Evolutionary conservation across 2,888 invertebrate species (phyloP).

Genomic region (Anodontia alba): DNA sequence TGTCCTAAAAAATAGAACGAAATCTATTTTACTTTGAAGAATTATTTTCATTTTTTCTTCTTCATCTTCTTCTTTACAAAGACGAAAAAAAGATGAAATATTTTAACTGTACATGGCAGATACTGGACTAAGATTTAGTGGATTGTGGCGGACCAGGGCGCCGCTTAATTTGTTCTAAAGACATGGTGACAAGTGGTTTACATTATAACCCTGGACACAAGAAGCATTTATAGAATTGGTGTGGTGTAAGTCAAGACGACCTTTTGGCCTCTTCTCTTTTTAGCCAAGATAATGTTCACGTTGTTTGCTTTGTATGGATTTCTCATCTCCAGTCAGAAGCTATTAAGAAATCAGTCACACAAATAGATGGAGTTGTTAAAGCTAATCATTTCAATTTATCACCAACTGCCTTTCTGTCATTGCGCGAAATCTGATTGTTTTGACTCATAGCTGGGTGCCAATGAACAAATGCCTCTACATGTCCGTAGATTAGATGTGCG

Average conservation of each 20-base stretch:
- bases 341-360: slow-evolving; percentile 14
- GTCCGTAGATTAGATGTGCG: neutral
- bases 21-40: too few species aligned
- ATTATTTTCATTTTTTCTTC: too few species aligned
- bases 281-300: neutral
- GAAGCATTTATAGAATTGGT: slow-evolving; percentile 2
- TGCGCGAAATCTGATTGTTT: slow-evolving; percentile 3
- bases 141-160: too few species aligned
- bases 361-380: neutral
- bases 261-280: neutral
- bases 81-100: too few species aligned
- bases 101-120: too few species aligned
- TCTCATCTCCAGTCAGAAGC: slow-evolving; percentile 11
- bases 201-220: neutral
- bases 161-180: too few species aligned
- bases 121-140: too few species aligned
- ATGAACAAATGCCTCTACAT: neutral
- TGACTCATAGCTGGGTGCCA: slow-evolving; percentile 6
- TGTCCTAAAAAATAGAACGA: too few species aligned
- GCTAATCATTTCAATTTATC: slow-evolving; percentile 20
- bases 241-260: slow-evolving; percentile 5
- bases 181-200: neutral
- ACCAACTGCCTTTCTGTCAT: slow-evolving; percentile 15
- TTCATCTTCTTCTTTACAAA: too few species aligned
- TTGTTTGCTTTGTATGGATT: slow-evolving; percentile 11